Base-by-base conservation (phyloP, 1,140 invertebrate genomes). In the Himalopsyche phryganea region DNA sequence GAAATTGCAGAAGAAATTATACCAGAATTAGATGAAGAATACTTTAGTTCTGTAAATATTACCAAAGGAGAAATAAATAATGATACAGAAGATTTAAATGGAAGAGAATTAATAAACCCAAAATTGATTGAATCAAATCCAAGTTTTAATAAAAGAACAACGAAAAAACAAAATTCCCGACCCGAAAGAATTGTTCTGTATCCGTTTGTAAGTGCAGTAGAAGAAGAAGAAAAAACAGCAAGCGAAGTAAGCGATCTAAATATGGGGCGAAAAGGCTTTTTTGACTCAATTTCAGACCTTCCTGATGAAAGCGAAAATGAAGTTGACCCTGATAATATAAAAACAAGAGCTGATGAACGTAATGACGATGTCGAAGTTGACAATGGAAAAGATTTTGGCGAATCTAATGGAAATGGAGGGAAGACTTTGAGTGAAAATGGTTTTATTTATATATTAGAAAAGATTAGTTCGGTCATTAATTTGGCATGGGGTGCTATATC, bases 1-100 rank as follows among this genome's bases (percentile, higher is more conserved):
- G 75, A 77, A 58, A 61, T 74, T 0, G 41, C 74, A 1, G 72
- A 75, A 36, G 74, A 74, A 11, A 36, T 28, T 1, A 59, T 64
- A 0, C 67, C 69, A 42, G 62, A 68, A 5, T 6, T 11, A 9
- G 41, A 57, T 47, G 40, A 50, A 7, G n/a, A n/a, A n/a, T n/a
- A n/a, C n/a, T n/a, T n/a, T n/a, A n/a, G n/a, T n/a, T 33, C 9
- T 28, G 14, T 13, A 48, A 55, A 53, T 38, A 18, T 14, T 1
- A 35, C 41, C 14, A 45, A 63, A 10, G 42, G 23, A 5, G 23
- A 69, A 0, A 68, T 67, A 40, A 75, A 75, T 46, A 67, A 71
- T 15, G 71, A 74, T 18, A 61, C 65, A 10, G 61, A 66, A 53
- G 65, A 66, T 2, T 67, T 69, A 61, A 70, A 73, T 11, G 66